Conservation (phyloP, 1,140 invertebrate species). For the Drosophila takahashii region DNA sequence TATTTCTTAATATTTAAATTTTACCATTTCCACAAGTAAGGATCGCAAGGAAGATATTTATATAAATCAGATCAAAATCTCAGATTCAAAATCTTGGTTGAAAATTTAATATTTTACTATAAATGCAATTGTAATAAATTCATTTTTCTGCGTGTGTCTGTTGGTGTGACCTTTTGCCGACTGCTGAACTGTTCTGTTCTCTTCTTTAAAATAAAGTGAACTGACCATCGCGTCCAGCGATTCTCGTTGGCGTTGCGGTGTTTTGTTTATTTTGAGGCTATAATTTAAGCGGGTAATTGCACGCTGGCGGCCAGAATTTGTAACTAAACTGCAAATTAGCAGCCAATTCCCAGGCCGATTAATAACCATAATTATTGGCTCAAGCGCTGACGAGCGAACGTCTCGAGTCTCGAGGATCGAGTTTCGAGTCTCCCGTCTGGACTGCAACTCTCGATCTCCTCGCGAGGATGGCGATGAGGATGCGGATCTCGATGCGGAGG, state of each 20-base stretch:
- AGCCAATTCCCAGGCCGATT: conserved; percentile 85
- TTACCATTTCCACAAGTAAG: too few species aligned
- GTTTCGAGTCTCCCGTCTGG: not conserved
- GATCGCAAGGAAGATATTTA: too few species aligned
- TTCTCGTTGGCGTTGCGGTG: conserved; percentile 69
- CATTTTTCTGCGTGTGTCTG: not conserved
- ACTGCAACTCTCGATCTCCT: conserved; percentile 1
- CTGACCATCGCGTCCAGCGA: conserved; percentile 34
- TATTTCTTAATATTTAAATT: too few species aligned
- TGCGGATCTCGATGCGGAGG: conserved; percentile 62
- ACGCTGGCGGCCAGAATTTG: conserved; percentile 85
- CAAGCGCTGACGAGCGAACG: conserved; percentile 82
- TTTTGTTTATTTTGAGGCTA: conserved; percentile 85
- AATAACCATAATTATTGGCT: conserved; percentile 86
- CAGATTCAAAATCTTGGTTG: too few species aligned
- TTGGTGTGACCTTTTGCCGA: conserved; percentile 32
- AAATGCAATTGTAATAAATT: too few species aligned
- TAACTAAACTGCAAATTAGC: conserved; percentile 86
- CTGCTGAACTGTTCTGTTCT: conserved; percentile 9
- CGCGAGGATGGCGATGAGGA: conserved; percentile 49
- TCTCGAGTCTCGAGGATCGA: conserved; percentile 18
- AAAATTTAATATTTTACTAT: not conserved
- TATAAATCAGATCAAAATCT: too few species aligned
- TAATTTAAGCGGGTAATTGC: conserved; percentile 85
- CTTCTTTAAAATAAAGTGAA: conserved; percentile 8